Conservation (phyloP, 2,797 vertebrate species). For the Sarcoramphus papa region DNA sequence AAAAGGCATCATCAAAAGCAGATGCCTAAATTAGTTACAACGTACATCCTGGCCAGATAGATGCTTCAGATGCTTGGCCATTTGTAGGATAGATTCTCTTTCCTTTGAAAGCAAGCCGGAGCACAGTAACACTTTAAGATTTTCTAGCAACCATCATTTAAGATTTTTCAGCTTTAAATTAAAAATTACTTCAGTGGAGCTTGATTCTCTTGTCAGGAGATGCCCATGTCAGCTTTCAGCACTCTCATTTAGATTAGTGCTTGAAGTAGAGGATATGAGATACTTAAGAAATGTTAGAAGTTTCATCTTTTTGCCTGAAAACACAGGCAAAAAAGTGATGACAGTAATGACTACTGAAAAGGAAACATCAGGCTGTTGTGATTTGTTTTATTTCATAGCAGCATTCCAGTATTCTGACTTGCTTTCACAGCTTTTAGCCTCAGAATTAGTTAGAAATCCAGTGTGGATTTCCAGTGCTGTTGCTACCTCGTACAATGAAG, state of each 20-base stretch:
- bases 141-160: background rate
- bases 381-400: background rate
- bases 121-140: background rate
- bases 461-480: background rate
- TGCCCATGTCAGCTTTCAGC: background rate
- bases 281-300: background rate
- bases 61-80: slow-evolving; percentile 5
- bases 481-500: background rate
- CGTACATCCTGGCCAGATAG: slow-evolving; percentile 37
- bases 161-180: background rate
- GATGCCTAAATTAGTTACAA: slow-evolving; percentile 35
- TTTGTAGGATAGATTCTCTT: background rate
- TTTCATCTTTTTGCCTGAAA: slow-evolving; percentile 10
- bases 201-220: background rate
- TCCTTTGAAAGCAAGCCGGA: slow-evolving; percentile 21
- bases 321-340: background rate
- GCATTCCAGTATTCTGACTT: background rate
- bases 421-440: background rate
- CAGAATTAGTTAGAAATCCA: background rate
- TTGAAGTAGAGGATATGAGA: background rate
- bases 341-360: background rate
- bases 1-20: slow-evolving; percentile 58
- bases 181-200: background rate
- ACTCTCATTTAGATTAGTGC: background rate
- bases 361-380: background rate